Evolutionary conservation across 2,888 invertebrate species (phyloP), one percentile per base, ranked within the genome.

Genomic region (Sympetrum striolatum): DNA sequence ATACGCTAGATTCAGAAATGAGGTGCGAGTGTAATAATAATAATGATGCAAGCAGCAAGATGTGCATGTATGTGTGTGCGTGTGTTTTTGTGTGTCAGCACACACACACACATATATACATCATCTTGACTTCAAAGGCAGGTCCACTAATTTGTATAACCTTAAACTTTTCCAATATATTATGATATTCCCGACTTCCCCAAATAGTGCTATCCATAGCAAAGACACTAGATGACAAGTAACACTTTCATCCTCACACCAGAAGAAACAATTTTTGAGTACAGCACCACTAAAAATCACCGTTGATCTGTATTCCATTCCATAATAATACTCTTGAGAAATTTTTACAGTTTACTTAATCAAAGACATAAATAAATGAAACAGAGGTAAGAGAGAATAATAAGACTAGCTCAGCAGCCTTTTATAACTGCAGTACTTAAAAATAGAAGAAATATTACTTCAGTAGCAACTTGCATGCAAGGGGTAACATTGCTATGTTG

Each of bases 161-260:
- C 64, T 60, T n/a, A 86, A 64, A 64, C 37, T 86, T 86, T 86
- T 39, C 37, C 64, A 60, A 37, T 53, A 60, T 18, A 31, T 37
- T 18, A 86, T 22, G 64, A 86, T 35, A 53, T 37, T 86, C 37
- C 86, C 64, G 86, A 86, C 64, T 86, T 64, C 39, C 64, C 86
- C 86, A 86, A 58, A 73, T 31, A 73, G 60, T 64, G 37, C 53
- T 39, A 86, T 60, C 60, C 86, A 86, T 37, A 60, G 37, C 58
- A 73, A 73, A 53, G 53, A 53, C 48, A 86, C 60, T 60, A 86
- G 86, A 64, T 86, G 86, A 60, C 86, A 60, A 37, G 60, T 48
- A 86, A 64, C 64, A 86, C 86, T 86, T 86, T 31, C 86, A 86
- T 60, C n/a, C 86, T 60, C 60, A 86, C 86, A 86, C 86, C 86